Evolutionary conservation across 1,140 invertebrate species (phyloP), one percentile per base, ranked within the genome.

Genomic region (Babylonia areolata): DNA sequence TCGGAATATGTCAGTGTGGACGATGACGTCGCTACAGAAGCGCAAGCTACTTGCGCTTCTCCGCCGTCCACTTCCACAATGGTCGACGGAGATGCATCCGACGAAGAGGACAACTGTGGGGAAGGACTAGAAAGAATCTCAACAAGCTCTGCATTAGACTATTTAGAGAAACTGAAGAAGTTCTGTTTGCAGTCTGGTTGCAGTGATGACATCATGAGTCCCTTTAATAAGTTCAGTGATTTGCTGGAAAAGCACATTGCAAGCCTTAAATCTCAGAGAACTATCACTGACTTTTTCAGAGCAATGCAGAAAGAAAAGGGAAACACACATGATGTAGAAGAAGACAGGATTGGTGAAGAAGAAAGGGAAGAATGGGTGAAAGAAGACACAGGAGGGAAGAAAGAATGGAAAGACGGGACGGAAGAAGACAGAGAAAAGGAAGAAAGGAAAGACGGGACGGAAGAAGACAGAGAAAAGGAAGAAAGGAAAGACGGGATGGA

Each of bases 41-140:
- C 12, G 54, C 28, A 12, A 58, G 54, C 54, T 58, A 58, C 54
- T 58, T 58, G 54, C 54, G 54, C 54, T 58, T 58, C 54, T 58
- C 54, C 54, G 54, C 54, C 54, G 54, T 58, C 54, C 54, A 58
- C 54, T 58, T 58, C 54, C 54, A 58, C 54, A 58, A 28, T 58
- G 54, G 54, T 58, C 54, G 54, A 58, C 54, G 54, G 54, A 58
- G 54, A 58, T 58, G 54, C 54, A 58, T 58, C 54, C 54, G 54
- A 58, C 54, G 54, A 58, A 58, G 54, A 58, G 54, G 54, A 58
- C 54, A 58, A 58, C 54, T 58, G 54, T 58, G 54, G 54, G 54
- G 54, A 58, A 58, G 54, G 54, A 58, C 54, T 58, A 58, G 54
- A 58, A 58, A 58, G 54, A 58, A 58, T 58, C 54, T 58, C 54